phyloP scores from a whole-genome alignment of 2,113 vertebrate genomes.

The Sciurus niger region DNA sequence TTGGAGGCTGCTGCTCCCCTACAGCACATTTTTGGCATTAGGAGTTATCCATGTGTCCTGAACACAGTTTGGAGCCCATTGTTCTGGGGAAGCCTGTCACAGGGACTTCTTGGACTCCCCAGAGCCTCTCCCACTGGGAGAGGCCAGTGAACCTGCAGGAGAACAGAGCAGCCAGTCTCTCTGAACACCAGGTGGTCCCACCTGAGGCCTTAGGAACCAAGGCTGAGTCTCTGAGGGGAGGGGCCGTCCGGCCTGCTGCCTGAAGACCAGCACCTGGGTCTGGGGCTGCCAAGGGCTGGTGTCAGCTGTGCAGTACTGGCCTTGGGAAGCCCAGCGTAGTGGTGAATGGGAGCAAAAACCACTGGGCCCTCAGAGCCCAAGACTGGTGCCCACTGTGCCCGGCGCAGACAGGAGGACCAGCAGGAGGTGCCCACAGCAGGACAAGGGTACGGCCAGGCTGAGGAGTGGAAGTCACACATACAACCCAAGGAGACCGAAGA shows the following conservation, averaged over 20 bases:
- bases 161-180: background rate
- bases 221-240: too few relatives aligned
- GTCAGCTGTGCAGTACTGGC: rapidly evolving
- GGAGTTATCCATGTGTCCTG: rapidly evolving
- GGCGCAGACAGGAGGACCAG: background rate
- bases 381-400: rapidly evolving
- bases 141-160: too few relatives aligned
- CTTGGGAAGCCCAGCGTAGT: rapidly evolving
- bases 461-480: too few relatives aligned
- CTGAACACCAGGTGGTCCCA: background rate
- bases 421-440: background rate
- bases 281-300: rapidly evolving
- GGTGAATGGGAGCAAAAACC: rapidly evolving
- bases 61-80: rapidly evolving
- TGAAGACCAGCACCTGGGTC: rapidly evolving
- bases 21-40: background rate
- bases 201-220: background rate
- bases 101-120: background rate
- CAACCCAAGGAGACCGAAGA: background rate
- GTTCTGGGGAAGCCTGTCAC: background rate
- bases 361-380: rapidly evolving
- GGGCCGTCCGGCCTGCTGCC: background rate
- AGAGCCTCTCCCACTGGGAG: background rate
- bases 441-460: background rate
- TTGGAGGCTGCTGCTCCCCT: background rate